phyloP scores from a whole-genome alignment of 2,113 vertebrate genomes.

The Tachuris rubrigastra region DNA sequence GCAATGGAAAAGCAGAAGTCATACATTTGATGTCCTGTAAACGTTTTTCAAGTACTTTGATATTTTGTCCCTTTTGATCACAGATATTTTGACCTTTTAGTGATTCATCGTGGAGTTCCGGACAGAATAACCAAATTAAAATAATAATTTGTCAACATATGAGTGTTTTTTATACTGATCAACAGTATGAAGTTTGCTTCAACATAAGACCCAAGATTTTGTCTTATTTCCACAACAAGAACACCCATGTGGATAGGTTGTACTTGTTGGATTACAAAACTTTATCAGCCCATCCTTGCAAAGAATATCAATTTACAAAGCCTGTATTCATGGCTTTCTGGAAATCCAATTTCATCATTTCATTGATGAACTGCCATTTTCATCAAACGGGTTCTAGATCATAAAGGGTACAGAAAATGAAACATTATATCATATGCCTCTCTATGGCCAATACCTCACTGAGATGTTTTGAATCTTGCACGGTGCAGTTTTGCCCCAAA shows the following conservation, averaged over 20 bases:
- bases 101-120: not conserved
- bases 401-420: not conserved
- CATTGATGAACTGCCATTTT: not conserved
- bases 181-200: not conserved
- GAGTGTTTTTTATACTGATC: not conserved
- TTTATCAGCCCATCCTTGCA: not conserved
- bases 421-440: not conserved
- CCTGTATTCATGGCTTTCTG: not conserved
- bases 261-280: not conserved
- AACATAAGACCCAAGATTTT: not conserved
- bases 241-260: not conserved
- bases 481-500: conserved; percentile 67
- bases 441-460: conserved; percentile 64
- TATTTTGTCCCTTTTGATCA: not conserved
- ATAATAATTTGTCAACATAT: not conserved
- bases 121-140: not conserved
- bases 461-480: not conserved
- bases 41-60: not conserved
- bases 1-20: not conserved
- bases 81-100: not conserved
- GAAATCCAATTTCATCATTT: too few species aligned
- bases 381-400: not conserved
- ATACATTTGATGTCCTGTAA: not conserved
- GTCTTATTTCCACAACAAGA: not conserved
- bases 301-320: not conserved